These are phyloP conservation scores for Patiria pectinifera DNA, from an alignment of 53 echinoderm and acorn worm genomes.

Conservation along the genomic window DNA sequence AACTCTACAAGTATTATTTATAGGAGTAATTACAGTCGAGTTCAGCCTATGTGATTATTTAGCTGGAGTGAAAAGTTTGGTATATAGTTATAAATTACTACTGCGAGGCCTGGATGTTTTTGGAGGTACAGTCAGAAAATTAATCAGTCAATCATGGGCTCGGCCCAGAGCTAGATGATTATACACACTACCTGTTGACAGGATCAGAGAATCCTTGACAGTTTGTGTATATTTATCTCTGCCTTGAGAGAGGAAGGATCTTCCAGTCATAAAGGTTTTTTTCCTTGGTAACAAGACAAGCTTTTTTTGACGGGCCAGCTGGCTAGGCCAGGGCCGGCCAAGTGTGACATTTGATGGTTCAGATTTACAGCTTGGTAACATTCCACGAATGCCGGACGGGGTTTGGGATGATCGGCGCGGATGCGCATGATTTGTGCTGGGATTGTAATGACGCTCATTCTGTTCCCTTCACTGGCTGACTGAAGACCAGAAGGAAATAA, in stretches of 20 bases:
- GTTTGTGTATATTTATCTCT: constrained; percentile 44
- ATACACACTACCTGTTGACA: constrained; percentile 50
- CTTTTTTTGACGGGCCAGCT: neutral
- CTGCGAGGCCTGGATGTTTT: neutral
- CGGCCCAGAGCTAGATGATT: neutral
- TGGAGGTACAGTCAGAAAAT: neutral
- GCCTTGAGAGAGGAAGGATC: neutral
- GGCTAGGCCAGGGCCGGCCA: constrained; percentile 17
- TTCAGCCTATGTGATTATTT: neutral
- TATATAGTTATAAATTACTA: constrained; percentile 42
- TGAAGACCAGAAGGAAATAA: neutral
- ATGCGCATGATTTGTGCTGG: constrained; percentile 50
- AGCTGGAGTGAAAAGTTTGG: constrained; percentile 19
- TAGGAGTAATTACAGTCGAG: neutral
- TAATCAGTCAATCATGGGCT: constrained; percentile 26
- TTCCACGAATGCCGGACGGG: constrained; percentile 51
- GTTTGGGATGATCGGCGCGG: constrained; percentile 6
- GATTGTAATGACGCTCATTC: constrained; percentile 8
- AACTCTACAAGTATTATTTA: neutral
- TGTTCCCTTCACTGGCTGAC: constrained; percentile 1
- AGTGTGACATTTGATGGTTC: constrained; percentile 47
- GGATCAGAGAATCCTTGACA: constrained; percentile 8
- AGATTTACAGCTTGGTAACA: constrained; percentile 51
- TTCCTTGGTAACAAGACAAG: neutral
- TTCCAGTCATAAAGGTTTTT: constrained; percentile 14